These are phyloP conservation scores for Sarcophaga rosellei DNA, from an alignment of 2,888 invertebrate genomes.

Conservation along the genomic window DNA sequence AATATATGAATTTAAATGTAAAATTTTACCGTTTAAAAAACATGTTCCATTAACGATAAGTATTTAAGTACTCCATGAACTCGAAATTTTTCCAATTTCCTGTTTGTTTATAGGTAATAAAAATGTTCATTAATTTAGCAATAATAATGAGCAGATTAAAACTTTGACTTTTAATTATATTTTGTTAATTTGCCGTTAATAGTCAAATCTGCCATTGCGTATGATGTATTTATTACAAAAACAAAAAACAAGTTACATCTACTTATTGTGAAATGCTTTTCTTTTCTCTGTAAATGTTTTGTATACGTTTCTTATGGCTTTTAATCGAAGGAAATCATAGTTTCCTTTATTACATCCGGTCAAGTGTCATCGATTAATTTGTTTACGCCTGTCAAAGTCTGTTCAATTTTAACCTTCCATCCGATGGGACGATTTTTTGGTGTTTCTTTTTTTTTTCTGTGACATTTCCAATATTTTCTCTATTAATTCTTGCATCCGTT, in stretches of 20 bases:
- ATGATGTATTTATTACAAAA: too few relatives aligned
- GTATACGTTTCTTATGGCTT: background rate
- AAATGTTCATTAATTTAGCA: too few relatives aligned
- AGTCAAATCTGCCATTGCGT: too few relatives aligned
- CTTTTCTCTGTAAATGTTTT: background rate
- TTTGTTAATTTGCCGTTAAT: too few relatives aligned
- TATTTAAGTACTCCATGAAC: too few relatives aligned
- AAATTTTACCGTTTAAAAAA: too few relatives aligned
- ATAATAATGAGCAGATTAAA: too few relatives aligned
- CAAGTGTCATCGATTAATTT: slow-evolving; percentile 42
- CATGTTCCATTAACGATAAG: too few relatives aligned
- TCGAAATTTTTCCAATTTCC: too few relatives aligned
- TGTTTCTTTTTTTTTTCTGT: background rate
- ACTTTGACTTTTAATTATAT: too few relatives aligned
- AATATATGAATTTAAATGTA: too few relatives aligned
- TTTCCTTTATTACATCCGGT: slow-evolving; percentile 17
- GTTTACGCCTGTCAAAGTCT: slow-evolving; percentile 29
- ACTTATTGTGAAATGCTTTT: background rate
- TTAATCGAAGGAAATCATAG: slow-evolving; percentile 12
- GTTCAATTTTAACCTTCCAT: slow-evolving; percentile 2
- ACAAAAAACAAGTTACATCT: background rate
- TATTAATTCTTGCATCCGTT: background rate
- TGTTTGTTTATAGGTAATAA: too few relatives aligned
- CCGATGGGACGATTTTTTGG: background rate
- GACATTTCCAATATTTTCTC: slow-evolving; percentile 11